Base-by-base conservation (phyloP, 2,113 vertebrate genomes). In the Labrus mixtus region DNA sequence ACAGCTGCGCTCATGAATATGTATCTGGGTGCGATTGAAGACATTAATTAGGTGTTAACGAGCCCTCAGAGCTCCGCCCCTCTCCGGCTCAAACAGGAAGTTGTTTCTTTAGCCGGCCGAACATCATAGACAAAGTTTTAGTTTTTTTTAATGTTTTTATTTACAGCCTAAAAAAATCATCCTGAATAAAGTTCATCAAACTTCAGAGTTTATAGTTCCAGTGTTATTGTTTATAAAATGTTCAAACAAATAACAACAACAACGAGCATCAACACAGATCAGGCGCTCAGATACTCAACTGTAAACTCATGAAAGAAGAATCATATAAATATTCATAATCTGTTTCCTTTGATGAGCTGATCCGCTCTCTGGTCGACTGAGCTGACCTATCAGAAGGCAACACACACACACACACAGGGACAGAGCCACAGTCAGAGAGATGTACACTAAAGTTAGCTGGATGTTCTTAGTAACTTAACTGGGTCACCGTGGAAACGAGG, bases 41-140 rank as follows among this genome's bases (percentile, higher is more conserved):
- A 65, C 0, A 20, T 36, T 78, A 67, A 84, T 25, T 9, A 69
- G 54, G 54, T 33, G 65, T 39, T 54, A 68, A 73, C 8, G n/a
- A 86, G 73, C 68, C 29, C 73, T 70, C n/a, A 6, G 55, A 59
- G 77, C 84, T 73, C 79, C 72, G 11, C 79, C 79, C 76, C 9
- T 37, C 20, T 1, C 39, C 29, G 3, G 37, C 46, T 55, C 43
- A 6, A 4, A 83, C 68, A 77, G 54, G 68, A 78, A 67, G 3
- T 15, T 0, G 41, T 20, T 58, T 48, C 37, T n/a, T 60, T 19
- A 51, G 33, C 11, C 1, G 17, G 20, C 43, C 5, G 1, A 65
- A 82, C 58, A 69, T 86, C 84, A 86, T 73, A 85, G 78, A 65
- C 8, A 3, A 68, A 60, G 25, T 84, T 68, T 59, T 29, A 29